Evolutionary conservation across 1,140 invertebrate species (phyloP), one percentile per base, ranked within the genome.

Genomic region (Magallana ariakensis): DNA sequence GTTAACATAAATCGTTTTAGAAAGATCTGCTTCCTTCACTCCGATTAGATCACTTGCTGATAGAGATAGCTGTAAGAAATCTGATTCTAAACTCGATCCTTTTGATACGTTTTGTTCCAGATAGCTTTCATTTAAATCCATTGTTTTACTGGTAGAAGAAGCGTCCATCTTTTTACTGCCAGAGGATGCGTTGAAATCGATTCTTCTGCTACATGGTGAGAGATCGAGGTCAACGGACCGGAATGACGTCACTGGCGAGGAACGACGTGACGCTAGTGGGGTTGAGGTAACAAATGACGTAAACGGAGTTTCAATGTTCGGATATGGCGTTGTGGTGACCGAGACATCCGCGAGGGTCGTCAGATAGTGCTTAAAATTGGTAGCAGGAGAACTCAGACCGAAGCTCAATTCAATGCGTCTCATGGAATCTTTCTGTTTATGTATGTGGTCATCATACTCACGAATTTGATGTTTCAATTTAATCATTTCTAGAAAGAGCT

Each of bases 1-100:
- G 54, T 81, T 81, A 9, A 81, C 80, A 54, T 81, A 81, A 26
- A 81, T 81, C 13, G 80, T 81, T 56, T 81, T 81, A 7, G 80
- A 81, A 26, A 81, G 80, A 16, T 56, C 46, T n/a, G 80, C 80
- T 53, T 81, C 80, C 54, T 54, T 54, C 9, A 81, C n/a, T 46
- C 80, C 80, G 5, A 81, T 56, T 5, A 54, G 54, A 8, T 56
- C 54, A 55, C 80, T 56, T 54, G 46, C 13, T 22, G 66, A 70
- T 53, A 81, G 80, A 81, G 80, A 54, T 10, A 81, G 15, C n/a
- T 81, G 80, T 53, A 54, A 19, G 54, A 19, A 9, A 53, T 81
- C 80, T 19, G 80, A 81, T 81, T 54, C 46, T 56, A 16, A 1
- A 54, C 46, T 81, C 10, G 80, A 81, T 54, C 54, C 19, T 56